Evolutionary conservation across 2,113 vertebrate species (phyloP).

Genomic region (Scopus umbretta): DNA sequence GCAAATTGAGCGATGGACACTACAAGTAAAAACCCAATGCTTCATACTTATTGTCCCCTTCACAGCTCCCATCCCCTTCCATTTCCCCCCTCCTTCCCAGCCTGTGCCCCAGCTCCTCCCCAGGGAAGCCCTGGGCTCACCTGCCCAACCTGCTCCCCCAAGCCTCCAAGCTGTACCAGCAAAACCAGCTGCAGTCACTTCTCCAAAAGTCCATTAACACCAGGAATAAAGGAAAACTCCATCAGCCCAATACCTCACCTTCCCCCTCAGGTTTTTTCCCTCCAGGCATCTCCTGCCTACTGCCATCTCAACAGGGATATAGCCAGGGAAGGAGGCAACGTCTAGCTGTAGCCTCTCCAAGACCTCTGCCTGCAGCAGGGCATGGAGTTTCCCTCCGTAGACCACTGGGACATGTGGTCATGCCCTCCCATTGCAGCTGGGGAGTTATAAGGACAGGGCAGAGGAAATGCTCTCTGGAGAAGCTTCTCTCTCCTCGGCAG

Average conservation of each 20-base stretch:
- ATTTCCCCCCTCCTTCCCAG: not conserved
- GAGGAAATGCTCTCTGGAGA: not conserved
- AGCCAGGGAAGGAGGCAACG: not conserved
- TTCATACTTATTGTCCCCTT: not conserved
- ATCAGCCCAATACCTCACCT: not conserved
- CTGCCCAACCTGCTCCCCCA: not conserved
- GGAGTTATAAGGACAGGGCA: not conserved
- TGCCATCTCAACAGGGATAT: not conserved
- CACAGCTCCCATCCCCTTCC: not conserved
- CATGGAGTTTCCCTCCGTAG: fast-evolving
- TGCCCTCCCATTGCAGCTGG: not conserved
- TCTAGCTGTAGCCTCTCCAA: too few species aligned
- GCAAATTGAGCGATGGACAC: not conserved
- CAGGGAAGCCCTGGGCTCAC: not conserved
- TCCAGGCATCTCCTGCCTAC: not conserved
- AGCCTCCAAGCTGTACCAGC: not conserved
- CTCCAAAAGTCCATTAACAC: not conserved
- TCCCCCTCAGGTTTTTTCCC: not conserved
- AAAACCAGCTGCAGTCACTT: not conserved
- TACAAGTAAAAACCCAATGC: not conserved
- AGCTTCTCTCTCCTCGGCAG: not conserved
- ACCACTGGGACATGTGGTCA: not conserved
- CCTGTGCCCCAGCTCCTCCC: not conserved
- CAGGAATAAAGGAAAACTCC: not conserved
- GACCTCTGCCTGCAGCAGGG: not conserved